These are phyloP conservation scores for Marcusenius ussheri DNA, from an alignment of 2,113 vertebrate genomes.

Conservation along the genomic window DNA sequence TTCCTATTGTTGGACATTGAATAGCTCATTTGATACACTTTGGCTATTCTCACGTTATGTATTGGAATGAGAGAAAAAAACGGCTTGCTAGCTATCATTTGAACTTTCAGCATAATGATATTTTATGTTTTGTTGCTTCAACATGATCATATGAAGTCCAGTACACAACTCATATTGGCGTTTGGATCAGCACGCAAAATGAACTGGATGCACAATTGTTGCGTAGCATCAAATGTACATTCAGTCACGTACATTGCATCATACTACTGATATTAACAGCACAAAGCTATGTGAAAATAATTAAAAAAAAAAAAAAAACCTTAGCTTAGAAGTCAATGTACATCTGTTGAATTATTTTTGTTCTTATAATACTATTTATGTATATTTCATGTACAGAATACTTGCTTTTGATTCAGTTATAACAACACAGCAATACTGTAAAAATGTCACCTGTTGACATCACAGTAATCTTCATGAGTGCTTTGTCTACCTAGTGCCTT, in stretches of 20 bases:
- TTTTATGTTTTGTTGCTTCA: background rate
- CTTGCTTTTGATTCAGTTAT: background rate
- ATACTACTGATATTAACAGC: background rate
- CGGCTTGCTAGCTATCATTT: background rate
- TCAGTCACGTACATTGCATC: background rate
- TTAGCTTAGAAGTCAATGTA: background rate
- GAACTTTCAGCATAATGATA: background rate
- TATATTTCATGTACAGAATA: background rate
- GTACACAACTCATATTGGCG: background rate
- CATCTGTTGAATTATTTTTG: background rate
- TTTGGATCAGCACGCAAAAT: background rate
- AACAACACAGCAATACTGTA: background rate
- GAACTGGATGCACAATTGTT: too few relatives aligned
- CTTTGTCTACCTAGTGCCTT: background rate
- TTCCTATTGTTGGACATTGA: conserved; percentile 35
- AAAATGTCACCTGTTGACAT: background rate
- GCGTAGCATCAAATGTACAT: background rate
- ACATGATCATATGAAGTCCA: background rate
- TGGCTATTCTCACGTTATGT: background rate
- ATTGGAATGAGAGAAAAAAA: background rate
- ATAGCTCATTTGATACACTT: conserved; percentile 28
- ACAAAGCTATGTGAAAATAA: background rate
- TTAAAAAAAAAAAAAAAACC: background rate
- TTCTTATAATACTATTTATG: background rate
- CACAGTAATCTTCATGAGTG: background rate